These are phyloP conservation scores for Antennarius striatus DNA, from an alignment of 2,113 vertebrate genomes.

Conservation along the genomic window DNA sequence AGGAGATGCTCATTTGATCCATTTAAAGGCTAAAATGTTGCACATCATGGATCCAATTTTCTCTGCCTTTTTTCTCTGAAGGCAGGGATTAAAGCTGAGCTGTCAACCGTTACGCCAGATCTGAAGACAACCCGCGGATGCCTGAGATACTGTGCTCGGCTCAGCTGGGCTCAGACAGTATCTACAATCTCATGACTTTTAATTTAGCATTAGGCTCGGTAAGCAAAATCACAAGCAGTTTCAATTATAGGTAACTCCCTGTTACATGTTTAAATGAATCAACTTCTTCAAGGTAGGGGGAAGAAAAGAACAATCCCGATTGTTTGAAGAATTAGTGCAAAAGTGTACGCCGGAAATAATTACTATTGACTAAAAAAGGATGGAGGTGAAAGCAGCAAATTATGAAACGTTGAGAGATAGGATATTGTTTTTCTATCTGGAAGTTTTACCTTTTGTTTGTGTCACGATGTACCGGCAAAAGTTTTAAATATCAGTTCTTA, in stretches of 20 bases:
- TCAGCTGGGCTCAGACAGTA: slow-evolving; percentile 67
- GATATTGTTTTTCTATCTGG: neutral
- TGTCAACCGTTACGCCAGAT: slow-evolving; percentile 74
- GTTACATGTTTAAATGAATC: slow-evolving; percentile 51
- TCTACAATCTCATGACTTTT: slow-evolving; percentile 75
- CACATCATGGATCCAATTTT: slow-evolving; percentile 81
- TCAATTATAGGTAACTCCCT: slow-evolving; percentile 63
- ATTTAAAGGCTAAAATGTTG: slow-evolving; percentile 80
- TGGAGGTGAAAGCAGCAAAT: slow-evolving; percentile 7
- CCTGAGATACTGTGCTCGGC: slow-evolving; percentile 66
- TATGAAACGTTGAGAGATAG: neutral
- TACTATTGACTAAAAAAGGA: slow-evolving; percentile 41
- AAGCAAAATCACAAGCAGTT: slow-evolving; percentile 66
- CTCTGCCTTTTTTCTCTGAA: slow-evolving; percentile 70
- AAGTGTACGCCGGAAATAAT: slow-evolving; percentile 46
- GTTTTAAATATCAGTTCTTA: slow-evolving; percentile 1
- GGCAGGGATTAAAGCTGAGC: slow-evolving; percentile 80
- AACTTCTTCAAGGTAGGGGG: slow-evolving; percentile 25
- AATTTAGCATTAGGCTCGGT: slow-evolving; percentile 74
- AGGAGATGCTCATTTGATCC: slow-evolving; percentile 73
- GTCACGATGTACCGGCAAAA: neutral
- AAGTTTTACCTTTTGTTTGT: slow-evolving; percentile 7
- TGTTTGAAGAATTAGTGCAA: slow-evolving; percentile 48
- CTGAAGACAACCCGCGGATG: slow-evolving; percentile 66
- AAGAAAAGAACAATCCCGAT: slow-evolving; percentile 39